Conservation (phyloP, 2,797 vertebrate species). For the Mycteria americana region DNA sequence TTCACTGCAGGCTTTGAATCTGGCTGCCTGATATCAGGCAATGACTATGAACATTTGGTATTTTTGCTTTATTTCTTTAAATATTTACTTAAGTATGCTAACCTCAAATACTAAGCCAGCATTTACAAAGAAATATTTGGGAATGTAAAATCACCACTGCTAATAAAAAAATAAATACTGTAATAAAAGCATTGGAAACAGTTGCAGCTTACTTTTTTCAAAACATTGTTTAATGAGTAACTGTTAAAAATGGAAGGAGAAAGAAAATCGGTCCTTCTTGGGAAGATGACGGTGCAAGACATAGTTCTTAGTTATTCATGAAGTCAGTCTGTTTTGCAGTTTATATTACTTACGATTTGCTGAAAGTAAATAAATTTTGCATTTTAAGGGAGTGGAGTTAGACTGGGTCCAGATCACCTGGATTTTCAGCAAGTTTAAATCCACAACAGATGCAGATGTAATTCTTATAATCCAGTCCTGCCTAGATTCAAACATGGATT, state of each 20-base stretch:
- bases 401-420: neutral
- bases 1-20: neutral
- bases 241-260: neutral
- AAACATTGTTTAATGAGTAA: neutral
- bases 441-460: neutral
- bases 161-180: neutral
- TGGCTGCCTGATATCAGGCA: neutral
- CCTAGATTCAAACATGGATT: neutral
- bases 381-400: neutral
- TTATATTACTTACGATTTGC: neutral
- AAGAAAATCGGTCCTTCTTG: neutral
- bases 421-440: neutral
- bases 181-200: neutral
- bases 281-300: neutral
- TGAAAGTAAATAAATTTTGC: neutral
- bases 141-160: conserved; percentile 16
- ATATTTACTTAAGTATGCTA: neutral
- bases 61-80: conserved; percentile 48
- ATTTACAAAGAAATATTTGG: conserved; percentile 42
- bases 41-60: neutral
- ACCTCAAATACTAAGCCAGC: conserved; percentile 26
- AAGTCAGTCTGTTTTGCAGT: neutral
- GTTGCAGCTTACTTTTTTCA: neutral
- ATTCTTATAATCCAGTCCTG: neutral
- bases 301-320: neutral